A percentile compares a stretch with the other conserved stretches of the same genome.
phyloP scores from a whole-genome alignment of 2,113 vertebrate genomes.

The Nettapus auritus region DNA sequence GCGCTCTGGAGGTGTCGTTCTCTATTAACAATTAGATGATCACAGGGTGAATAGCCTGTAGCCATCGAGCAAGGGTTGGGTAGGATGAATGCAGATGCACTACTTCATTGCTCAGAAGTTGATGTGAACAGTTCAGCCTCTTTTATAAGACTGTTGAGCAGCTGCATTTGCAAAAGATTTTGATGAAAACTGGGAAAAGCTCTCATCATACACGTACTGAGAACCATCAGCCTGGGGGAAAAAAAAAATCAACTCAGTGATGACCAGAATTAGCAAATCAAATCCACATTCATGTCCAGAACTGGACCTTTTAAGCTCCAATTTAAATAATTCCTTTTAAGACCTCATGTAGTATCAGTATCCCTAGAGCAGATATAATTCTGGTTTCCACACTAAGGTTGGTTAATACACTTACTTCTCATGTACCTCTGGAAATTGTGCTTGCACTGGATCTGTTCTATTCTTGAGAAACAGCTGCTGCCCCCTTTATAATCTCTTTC shows the following conservation, averaged over 20 bases:
- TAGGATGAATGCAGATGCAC: not conserved
- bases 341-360: not conserved
- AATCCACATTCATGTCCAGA: not conserved
- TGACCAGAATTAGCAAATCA: not conserved
- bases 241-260: not conserved
- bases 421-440: not conserved
- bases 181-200: not conserved
- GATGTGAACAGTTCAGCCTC: not conserved
- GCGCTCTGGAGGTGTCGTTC: not conserved
- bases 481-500: too few relatives aligned
- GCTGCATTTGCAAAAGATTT: not conserved
- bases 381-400: not conserved
- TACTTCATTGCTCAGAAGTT: not conserved
- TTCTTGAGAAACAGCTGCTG: not conserved
- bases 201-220: not conserved
- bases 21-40: not conserved
- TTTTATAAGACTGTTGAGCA: not conserved
- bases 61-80: not conserved
- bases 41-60: not conserved
- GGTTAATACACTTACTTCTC: not conserved
- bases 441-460: not conserved
- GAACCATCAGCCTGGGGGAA: not conserved
- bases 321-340: not conserved
- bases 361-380: rapidly evolving
- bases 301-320: not conserved